These are phyloP conservation scores for Aphidius ervi DNA, from an alignment of 1,140 invertebrate species.

Conservation along the genomic window DNA sequence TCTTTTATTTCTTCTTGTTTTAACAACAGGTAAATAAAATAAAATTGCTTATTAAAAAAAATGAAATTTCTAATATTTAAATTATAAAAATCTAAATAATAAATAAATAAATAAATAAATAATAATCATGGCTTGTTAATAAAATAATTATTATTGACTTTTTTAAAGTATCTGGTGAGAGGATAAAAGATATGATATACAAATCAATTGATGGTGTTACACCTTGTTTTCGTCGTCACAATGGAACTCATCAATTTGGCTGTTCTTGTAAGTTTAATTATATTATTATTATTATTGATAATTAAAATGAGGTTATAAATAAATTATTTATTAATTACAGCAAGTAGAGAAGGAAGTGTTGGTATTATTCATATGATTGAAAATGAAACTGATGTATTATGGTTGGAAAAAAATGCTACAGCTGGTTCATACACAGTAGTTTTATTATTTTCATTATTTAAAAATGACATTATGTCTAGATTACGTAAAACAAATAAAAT, in stretches of 20 bases:
- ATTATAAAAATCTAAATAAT: too few species aligned
- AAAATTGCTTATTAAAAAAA: too few species aligned
- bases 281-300: not conserved
- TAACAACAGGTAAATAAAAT: too few species aligned
- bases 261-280: conserved; percentile 72
- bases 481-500: conserved; percentile 56
- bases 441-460: conserved; percentile 63
- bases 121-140: too few species aligned
- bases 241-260: conserved; percentile 89
- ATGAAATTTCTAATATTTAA: too few species aligned
- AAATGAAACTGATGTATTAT: conserved; percentile 62
- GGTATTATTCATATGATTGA: conserved; percentile 78
- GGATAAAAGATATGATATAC: conserved; percentile 79
- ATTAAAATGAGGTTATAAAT: conserved; percentile 1
- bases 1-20: too few species aligned
- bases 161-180: conserved; percentile 46
- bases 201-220: conserved; percentile 64
- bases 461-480: conserved; percentile 50
- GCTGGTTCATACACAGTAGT: conserved; percentile 70
- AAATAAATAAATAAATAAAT: too few species aligned
- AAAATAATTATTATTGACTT: conserved; percentile 16
- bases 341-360: conserved; percentile 68
- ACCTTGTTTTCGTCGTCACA: conserved; percentile 81
- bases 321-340: conserved; percentile 44
- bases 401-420: conserved; percentile 65